phyloP scores from a whole-genome alignment of 2,113 vertebrate genomes.

The Nanorana parkeri region DNA sequence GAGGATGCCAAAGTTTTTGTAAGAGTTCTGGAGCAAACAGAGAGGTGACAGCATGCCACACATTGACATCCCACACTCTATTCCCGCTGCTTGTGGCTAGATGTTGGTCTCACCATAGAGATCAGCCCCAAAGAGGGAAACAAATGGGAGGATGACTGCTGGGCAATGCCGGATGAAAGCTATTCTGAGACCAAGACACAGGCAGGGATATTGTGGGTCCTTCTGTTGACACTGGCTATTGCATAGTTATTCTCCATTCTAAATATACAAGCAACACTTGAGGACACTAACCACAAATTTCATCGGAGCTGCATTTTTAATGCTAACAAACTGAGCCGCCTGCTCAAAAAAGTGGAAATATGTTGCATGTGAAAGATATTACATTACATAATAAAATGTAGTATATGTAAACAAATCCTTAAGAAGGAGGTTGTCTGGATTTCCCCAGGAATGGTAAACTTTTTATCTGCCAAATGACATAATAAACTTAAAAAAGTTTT shows the following conservation, averaged over 20 bases:
- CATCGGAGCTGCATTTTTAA: background rate
- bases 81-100: background rate
- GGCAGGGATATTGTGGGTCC: background rate
- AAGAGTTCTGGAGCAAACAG: background rate
- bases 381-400: too few relatives aligned
- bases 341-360: too few relatives aligned
- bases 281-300: background rate
- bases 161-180: background rate
- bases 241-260: background rate
- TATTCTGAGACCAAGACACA: background rate
- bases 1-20: background rate
- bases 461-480: too few relatives aligned
- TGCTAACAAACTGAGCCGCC: too few relatives aligned
- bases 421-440: too few relatives aligned
- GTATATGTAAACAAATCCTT: too few relatives aligned
- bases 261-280: background rate
- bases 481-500: too few relatives aligned
- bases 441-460: too few relatives aligned
- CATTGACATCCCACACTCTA: conserved; percentile 5
- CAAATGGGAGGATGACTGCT: background rate
- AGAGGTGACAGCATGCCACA: background rate
- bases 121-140: conserved; percentile 1
- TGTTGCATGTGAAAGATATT: too few relatives aligned
- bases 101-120: background rate
- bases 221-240: background rate